Evolutionary conservation across 2,888 invertebrate genomes (phyloP).

Genomic region (Drosophila peninsularis): DNA sequence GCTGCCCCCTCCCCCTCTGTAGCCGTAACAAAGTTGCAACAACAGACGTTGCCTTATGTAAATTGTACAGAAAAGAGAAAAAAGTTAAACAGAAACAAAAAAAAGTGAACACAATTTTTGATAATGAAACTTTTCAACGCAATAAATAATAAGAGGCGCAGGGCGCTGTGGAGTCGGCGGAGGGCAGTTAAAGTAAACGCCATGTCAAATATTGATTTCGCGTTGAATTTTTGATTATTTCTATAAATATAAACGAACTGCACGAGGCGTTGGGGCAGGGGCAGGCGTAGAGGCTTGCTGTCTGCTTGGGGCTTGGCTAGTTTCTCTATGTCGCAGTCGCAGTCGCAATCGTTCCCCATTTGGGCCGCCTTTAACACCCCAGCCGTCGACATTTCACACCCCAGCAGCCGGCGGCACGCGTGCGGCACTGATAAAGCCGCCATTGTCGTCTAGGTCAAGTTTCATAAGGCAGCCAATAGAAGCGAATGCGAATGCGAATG

Average conservation of each 20-base stretch:
- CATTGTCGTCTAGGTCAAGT: conserved; percentile 69
- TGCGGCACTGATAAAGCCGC: conserved; percentile 64
- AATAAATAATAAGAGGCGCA: conserved; percentile 66
- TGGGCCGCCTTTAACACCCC: not conserved
- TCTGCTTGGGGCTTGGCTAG: conserved; percentile 21
- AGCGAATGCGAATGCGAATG: not conserved
- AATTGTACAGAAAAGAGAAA: conserved; percentile 48
- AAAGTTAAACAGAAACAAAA: conserved; percentile 6
- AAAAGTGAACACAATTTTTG: conserved; percentile 42
- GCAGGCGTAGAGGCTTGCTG: not conserved
- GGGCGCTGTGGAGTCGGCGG: not conserved
- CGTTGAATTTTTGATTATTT: conserved; percentile 77
- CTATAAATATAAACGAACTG: conserved; percentile 61
- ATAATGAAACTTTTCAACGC: conserved; percentile 78
- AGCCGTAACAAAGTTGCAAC: conserved; percentile 24
- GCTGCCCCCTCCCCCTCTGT: not conserved
- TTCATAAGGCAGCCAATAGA: conserved; percentile 18
- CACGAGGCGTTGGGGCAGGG: not conserved
- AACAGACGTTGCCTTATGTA: conserved; percentile 69
- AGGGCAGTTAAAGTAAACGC: conserved; percentile 53
- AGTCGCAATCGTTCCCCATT: not conserved
- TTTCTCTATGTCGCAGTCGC: not conserved
- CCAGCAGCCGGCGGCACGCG: conserved; percentile 54
- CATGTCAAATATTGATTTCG: conserved; percentile 74
- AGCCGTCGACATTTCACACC: conserved; percentile 23